phyloP scores from a whole-genome alignment of 2,113 vertebrate genomes.

The Ailuropoda melanoleuca region DNA sequence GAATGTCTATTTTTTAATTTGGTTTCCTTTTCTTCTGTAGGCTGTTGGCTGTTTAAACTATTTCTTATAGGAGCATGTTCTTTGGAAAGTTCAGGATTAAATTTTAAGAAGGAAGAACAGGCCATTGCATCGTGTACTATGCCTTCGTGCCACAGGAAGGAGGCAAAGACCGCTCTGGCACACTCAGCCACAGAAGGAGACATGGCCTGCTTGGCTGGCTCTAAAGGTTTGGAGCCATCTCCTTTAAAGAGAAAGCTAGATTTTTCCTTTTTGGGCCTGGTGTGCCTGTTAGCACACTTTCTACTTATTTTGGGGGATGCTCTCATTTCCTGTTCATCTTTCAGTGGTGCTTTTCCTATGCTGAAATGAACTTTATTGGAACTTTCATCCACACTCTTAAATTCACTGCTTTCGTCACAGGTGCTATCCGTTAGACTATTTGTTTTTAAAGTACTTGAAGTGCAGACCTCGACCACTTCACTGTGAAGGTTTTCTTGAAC shows the following conservation, averaged over 20 bases:
- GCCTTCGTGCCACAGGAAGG: conserved; percentile 98
- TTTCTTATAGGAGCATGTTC: conserved; percentile 96
- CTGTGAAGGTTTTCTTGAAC: conserved; percentile 99
- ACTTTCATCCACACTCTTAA: conserved; percentile 88
- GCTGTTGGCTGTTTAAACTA: conserved; percentile 92
- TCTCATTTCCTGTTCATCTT: conserved; percentile 95
- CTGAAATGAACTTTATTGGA: conserved; percentile 98
- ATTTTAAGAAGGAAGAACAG: conserved; percentile 98
- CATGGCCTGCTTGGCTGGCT: conserved; percentile 98
- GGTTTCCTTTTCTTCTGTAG: conserved; percentile 94
- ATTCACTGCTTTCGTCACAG: conserved; percentile 92
- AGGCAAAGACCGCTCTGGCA: conserved; percentile 95
- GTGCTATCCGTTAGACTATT: conserved; percentile 88
- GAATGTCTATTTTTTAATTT: conserved; percentile 99
- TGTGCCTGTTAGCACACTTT: conserved; percentile 93
- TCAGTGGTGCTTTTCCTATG: conserved; percentile 97
- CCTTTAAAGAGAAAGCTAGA: conserved; percentile 95
- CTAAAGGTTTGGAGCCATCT: conserved; percentile 89
- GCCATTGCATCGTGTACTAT: conserved; percentile 99
- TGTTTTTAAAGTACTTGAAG: conserved; percentile 94
- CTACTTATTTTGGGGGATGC: conserved; percentile 97
- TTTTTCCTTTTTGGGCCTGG: conserved; percentile 97
- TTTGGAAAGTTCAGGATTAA: conserved; percentile 98
- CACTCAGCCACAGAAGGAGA: conserved; percentile 98
- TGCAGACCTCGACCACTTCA: conserved; percentile 98